Evolutionary conservation across 2,113 vertebrate species (phyloP).

Genomic region (Platysteira castanea): DNA sequence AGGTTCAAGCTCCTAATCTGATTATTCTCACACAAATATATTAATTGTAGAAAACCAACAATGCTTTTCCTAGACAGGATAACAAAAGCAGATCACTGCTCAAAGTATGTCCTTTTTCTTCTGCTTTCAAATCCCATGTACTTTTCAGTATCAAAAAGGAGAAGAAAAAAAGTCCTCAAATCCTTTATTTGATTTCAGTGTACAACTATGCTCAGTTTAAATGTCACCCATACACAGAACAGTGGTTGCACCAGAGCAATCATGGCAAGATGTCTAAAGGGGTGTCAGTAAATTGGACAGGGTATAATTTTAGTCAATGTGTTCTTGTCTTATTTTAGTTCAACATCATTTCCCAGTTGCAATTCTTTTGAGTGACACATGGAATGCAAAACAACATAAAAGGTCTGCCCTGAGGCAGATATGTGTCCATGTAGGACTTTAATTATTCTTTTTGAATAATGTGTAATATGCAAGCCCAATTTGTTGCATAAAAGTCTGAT

Average conservation of each 20-base stretch:
- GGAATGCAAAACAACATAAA: constrained; percentile 76
- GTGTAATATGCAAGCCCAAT: constrained; percentile 50
- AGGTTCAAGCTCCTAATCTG: not conserved
- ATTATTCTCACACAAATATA: not conserved
- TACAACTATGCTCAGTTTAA: constrained; percentile 25
- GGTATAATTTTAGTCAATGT: constrained; percentile 75
- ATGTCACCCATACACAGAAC: constrained; percentile 52
- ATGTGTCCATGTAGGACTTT: constrained; percentile 73
- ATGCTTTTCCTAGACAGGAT: not conserved
- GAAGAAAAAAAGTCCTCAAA: not conserved
- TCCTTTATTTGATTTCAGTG: constrained; percentile 17
- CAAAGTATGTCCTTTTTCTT: not conserved
- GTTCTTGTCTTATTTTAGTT: constrained; percentile 79
- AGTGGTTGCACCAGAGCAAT: constrained; percentile 39
- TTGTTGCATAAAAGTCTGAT: constrained; percentile 51
- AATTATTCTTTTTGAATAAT: constrained; percentile 78
- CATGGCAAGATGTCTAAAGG: constrained; percentile 66
- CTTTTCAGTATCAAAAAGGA: not conserved
- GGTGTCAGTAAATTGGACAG: constrained; percentile 73
- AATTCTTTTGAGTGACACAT: constrained; percentile 73
- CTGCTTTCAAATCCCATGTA: not conserved
- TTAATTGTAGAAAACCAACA: not conserved
- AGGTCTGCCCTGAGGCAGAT: constrained; percentile 73
- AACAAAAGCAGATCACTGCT: not conserved
- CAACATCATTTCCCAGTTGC: constrained; percentile 74